These are phyloP conservation scores for Hippocampus kuda DNA, from an alignment of 2,797 vertebrate genomes.

Conservation along the genomic window DNA sequence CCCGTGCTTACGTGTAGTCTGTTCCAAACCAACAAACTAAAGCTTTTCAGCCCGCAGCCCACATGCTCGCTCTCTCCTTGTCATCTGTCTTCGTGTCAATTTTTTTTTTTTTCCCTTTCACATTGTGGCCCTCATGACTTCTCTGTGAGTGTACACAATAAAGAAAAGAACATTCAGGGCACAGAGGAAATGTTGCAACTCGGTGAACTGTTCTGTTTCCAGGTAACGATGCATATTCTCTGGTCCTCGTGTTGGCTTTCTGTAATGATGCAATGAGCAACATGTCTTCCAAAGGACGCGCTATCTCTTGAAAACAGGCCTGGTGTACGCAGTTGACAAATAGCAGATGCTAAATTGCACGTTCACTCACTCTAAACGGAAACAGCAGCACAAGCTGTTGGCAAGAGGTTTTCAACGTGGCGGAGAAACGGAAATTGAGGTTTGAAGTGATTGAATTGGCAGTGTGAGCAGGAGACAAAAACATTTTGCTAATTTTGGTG, in stretches of 20 bases:
- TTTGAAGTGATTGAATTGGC: no score
- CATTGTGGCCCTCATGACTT: conserved; percentile 23
- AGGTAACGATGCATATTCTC: conserved; percentile 17
- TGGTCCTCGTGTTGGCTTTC: not conserved
- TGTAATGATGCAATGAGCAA: not conserved
- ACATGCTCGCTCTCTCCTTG: conserved; percentile 6
- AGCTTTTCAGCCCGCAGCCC: conserved; percentile 34
- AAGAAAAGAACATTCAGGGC: conserved; percentile 9
- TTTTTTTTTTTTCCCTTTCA: conserved; percentile 10
- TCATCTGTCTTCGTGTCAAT: conserved; percentile 8
- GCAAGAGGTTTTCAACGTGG: no score
- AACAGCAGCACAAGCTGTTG: no score
- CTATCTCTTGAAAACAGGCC: not conserved
- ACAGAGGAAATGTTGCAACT: conserved; percentile 22
- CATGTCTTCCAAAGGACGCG: not conserved
- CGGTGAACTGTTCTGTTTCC: conserved; percentile 21
- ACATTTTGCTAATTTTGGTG: no score
- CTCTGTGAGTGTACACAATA: conserved; percentile 4
- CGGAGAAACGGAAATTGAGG: no score
- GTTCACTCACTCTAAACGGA: not conserved
- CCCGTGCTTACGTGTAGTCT: conserved; percentile 52
- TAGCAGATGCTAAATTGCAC: not conserved
- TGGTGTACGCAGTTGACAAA: not conserved
- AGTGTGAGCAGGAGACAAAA: no score
- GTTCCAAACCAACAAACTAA: conserved; percentile 41